Evolutionary conservation across 1,140 invertebrate genomes (phyloP).

Genomic region (Caenorhabditis tropicalis): DNA sequence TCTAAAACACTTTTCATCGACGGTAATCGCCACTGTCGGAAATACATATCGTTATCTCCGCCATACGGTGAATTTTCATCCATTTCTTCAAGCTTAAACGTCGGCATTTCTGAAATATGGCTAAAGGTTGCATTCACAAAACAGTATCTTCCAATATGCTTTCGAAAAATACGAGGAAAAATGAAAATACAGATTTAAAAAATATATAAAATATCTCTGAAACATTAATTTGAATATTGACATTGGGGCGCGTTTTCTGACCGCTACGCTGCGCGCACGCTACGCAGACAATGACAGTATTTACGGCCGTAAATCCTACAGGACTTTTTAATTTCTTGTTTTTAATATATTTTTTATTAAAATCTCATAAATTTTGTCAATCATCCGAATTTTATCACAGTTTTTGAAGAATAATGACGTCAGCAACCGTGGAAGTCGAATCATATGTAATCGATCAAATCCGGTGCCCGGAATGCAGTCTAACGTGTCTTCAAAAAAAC

Average conservation of each 20-base stretch:
- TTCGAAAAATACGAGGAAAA: background rate
- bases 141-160: background rate
- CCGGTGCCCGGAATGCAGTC: background rate
- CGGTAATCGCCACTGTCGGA: background rate
- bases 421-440: background rate
- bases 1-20: slow-evolving; percentile 22
- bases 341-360: background rate
- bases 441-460: slow-evolving; percentile 5
- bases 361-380: background rate
- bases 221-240: background rate
- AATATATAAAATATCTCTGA: background rate
- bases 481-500: slow-evolving; percentile 5
- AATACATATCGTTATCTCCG: slow-evolving; percentile 27
- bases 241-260: background rate
- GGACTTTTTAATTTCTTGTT: background rate
- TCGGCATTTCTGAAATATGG: background rate
- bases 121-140: background rate
- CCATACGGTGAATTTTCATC: background rate
- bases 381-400: background rate
- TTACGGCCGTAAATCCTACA: slow-evolving; percentile 29
- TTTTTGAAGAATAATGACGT: background rate
- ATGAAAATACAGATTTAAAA: background rate
- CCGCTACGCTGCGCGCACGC: slow-evolving; percentile 7
- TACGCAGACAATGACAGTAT: background rate
- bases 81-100: slow-evolving; percentile 16